phyloP scores from a whole-genome alignment of 2,888 invertebrate genomes.

The Andricus curvator region DNA sequence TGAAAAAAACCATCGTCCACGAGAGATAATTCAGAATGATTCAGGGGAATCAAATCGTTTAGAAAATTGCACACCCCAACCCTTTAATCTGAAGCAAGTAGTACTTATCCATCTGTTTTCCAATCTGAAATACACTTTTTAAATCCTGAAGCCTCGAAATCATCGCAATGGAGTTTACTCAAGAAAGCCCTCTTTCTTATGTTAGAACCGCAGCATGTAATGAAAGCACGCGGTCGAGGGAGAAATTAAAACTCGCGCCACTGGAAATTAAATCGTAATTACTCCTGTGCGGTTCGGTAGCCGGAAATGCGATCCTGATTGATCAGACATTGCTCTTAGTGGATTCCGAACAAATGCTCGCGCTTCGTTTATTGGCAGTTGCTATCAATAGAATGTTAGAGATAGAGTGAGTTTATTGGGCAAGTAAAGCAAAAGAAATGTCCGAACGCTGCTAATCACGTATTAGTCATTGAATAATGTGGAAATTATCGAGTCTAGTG shows the following conservation, averaged over 20 bases:
- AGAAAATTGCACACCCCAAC: slow-evolving; percentile 15
- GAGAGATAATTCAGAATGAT: slow-evolving; percentile 10
- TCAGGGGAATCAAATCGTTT: slow-evolving; percentile 16
- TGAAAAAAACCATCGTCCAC: background rate
- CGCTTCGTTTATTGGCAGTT: slow-evolving; percentile 18
- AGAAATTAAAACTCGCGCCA: slow-evolving; percentile 14
- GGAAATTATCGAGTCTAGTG: slow-evolving; percentile 51
- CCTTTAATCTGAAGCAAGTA: background rate
- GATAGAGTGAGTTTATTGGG: slow-evolving; percentile 38
- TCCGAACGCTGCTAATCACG: slow-evolving; percentile 47
- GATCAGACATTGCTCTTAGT: slow-evolving; percentile 18
- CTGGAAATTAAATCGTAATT: slow-evolving; percentile 35
- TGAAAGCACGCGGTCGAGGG: background rate
- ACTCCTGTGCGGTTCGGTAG: slow-evolving; percentile 18
- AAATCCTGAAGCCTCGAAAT: background rate
- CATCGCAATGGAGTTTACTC: slow-evolving; percentile 1
- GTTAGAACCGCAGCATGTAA: background rate
- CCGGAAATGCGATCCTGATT: slow-evolving; percentile 30
- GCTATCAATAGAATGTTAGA: slow-evolving; percentile 39
- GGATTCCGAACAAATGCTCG: slow-evolving; percentile 27
- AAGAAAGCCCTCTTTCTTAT: background rate
- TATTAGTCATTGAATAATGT: slow-evolving; percentile 55
- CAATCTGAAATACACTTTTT: slow-evolving; percentile 6
- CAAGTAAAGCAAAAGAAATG: slow-evolving; percentile 44
- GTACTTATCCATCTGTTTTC: slow-evolving; percentile 20